These are phyloP conservation scores for Drosophila gaucha DNA, from an alignment of 2,888 invertebrate genomes.

Conservation along the genomic window DNA sequence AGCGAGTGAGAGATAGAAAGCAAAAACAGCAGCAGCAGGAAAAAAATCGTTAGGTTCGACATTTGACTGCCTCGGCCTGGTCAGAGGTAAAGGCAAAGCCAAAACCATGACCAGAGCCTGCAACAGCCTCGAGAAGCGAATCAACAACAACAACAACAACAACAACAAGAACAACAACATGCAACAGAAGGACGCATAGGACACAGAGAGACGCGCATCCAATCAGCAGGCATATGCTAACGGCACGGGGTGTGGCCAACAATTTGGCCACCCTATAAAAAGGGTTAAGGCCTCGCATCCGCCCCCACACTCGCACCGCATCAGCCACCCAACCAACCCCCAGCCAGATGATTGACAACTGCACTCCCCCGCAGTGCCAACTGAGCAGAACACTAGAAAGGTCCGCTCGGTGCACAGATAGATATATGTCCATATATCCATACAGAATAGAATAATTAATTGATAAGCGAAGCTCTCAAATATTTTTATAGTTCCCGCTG, in stretches of 20 bases:
- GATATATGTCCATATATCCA: no score
- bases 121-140: constrained; percentile 52
- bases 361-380: no score
- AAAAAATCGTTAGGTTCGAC: constrained; percentile 69
- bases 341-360: constrained; percentile 55
- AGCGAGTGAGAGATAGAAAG: not conserved
- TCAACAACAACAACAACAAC: constrained; percentile 25
- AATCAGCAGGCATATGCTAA: constrained; percentile 70
- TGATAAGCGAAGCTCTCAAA: not conserved
- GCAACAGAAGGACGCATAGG: no score
- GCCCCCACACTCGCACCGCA: not conserved
- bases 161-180: constrained; percentile 13
- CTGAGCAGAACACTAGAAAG: not conserved
- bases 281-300: constrained; percentile 29
- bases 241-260: constrained; percentile 66
- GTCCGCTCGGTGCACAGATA: not conserved
- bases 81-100: constrained; percentile 43
- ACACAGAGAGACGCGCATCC: constrained; percentile 53
- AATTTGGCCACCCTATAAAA: constrained; percentile 47
- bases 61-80: constrained; percentile 63
- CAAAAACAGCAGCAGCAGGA: no score
- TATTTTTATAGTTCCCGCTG: not conserved
- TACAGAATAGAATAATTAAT: no score
- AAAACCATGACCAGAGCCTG: constrained; percentile 27
- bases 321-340: not conserved